Conservation (phyloP, 1,140 invertebrate species). For the Nomia melanderi region DNA sequence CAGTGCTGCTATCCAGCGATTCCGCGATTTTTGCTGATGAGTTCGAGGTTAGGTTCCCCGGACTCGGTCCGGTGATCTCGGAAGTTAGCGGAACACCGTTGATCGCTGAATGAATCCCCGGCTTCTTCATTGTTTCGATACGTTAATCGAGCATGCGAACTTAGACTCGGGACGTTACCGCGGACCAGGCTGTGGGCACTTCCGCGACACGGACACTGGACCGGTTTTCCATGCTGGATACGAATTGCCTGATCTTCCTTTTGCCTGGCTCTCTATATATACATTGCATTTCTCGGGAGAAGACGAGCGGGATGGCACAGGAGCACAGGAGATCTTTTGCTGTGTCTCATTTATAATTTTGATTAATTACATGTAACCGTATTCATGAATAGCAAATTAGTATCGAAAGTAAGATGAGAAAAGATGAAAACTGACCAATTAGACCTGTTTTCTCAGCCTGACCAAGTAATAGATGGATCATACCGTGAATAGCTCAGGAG, state of each 20-base stretch:
- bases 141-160: slow-evolving; percentile 53
- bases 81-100: slow-evolving; percentile 15
- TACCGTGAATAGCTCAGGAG: too few species aligned
- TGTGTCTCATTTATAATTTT: too few species aligned
- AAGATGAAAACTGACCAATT: too few species aligned
- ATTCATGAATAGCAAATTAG: too few species aligned
- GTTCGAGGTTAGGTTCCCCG: neutral
- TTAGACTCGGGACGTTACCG: slow-evolving; percentile 52
- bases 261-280: slow-evolving; percentile 35
- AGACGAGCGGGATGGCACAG: too few species aligned
- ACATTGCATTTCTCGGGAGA: neutral
- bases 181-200: slow-evolving; percentile 41
- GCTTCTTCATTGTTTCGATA: slow-evolving; percentile 48
- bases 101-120: slow-evolving; percentile 57
- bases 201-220: slow-evolving; percentile 58
- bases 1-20: too few species aligned
- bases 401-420: too few species aligned
- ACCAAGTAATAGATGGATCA: too few species aligned
- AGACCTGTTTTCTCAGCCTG: too few species aligned
- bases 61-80: neutral
- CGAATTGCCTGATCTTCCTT: slow-evolving; percentile 60
- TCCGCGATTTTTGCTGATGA: neutral
- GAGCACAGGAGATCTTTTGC: too few species aligned
- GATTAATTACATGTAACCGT: too few species aligned
- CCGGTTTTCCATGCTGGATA: slow-evolving; percentile 60